A percentile compares a stretch with the other conserved stretches of the same genome.
Evolutionary conservation across 2,888 invertebrate genomes (phyloP).

Genomic region (Thalpophila matura): DNA sequence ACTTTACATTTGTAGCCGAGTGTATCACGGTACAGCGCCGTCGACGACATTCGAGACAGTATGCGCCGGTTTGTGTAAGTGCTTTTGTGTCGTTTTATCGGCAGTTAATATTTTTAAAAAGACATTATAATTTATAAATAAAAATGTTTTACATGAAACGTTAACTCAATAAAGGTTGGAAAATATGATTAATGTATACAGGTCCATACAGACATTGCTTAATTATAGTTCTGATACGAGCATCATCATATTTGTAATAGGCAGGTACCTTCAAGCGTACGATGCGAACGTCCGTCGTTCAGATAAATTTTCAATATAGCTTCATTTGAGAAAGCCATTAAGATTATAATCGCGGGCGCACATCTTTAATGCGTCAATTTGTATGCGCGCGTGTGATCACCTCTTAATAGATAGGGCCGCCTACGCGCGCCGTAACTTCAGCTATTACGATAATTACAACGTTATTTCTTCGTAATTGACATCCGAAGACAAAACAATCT

Average conservation of each 20-base stretch:
- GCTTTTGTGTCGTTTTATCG: not conserved
- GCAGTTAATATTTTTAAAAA: not conserved
- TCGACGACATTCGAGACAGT: not conserved
- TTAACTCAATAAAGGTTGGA: not conserved
- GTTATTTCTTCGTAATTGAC: slow-evolving; percentile 59
- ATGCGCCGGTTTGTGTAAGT: not conserved
- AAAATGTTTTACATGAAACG: not conserved
- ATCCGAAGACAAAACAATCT: slow-evolving; percentile 53
- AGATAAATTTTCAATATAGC: slow-evolving; percentile 79
- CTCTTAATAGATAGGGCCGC: slow-evolving; percentile 76
- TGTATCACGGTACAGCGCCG: slow-evolving; percentile 10
- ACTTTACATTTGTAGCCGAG: slow-evolving; percentile 51
- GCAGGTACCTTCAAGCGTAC: slow-evolving; percentile 2
- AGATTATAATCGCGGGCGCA: slow-evolving; percentile 77
- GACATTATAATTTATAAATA: not conserved
- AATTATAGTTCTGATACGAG: not conserved
- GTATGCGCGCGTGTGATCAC: slow-evolving; percentile 84
- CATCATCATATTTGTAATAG: not conserved
- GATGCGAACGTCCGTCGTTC: slow-evolving; percentile 3
- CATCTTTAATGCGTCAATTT: slow-evolving; percentile 82
- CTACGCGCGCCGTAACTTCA: slow-evolving; percentile 65
- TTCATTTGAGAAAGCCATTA: slow-evolving; percentile 81
- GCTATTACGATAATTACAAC: slow-evolving; percentile 60
- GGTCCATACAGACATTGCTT: not conserved
- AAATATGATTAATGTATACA: not conserved